Conservation (phyloP, 2,113 vertebrate species). For the Tylochromis polylepis region DNA sequence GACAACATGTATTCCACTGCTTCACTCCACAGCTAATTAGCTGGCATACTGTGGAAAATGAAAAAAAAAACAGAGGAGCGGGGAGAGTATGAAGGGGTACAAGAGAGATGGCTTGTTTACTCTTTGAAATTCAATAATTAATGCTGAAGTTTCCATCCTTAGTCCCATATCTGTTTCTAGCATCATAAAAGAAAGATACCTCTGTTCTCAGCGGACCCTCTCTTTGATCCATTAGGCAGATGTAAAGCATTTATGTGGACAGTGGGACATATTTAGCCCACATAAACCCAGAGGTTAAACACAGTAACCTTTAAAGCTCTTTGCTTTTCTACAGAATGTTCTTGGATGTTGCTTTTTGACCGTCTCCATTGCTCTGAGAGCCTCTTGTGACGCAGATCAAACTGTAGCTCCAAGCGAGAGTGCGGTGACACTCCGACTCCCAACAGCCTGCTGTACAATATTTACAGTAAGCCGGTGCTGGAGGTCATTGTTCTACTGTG, state of each 20-base stretch:
- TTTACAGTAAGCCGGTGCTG: conserved; percentile 17
- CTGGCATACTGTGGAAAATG: background rate
- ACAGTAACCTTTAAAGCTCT: background rate
- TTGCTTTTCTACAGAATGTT: background rate
- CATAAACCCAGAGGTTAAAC: background rate
- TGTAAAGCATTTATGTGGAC: background rate
- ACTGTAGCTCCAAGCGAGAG: background rate
- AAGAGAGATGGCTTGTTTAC: background rate
- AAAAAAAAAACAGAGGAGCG: background rate
- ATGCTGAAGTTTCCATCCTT: conserved; percentile 3
- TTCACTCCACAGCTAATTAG: background rate
- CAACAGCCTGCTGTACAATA: background rate
- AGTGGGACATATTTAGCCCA: background rate
- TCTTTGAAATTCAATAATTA: conserved; percentile 39
- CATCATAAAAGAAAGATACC: background rate
- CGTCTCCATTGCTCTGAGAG: background rate
- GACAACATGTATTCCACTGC: background rate
- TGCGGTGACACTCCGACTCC: background rate
- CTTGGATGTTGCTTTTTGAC: background rate
- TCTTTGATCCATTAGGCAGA: conserved; percentile 12
- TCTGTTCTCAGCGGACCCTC: background rate
- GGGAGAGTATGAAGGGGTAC: background rate
- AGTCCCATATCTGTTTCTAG: conserved; percentile 8
- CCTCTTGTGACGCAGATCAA: background rate
- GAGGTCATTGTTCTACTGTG: background rate